Base-by-base conservation (phyloP, 1,140 invertebrate genomes). In the Popillia japonica region DNA sequence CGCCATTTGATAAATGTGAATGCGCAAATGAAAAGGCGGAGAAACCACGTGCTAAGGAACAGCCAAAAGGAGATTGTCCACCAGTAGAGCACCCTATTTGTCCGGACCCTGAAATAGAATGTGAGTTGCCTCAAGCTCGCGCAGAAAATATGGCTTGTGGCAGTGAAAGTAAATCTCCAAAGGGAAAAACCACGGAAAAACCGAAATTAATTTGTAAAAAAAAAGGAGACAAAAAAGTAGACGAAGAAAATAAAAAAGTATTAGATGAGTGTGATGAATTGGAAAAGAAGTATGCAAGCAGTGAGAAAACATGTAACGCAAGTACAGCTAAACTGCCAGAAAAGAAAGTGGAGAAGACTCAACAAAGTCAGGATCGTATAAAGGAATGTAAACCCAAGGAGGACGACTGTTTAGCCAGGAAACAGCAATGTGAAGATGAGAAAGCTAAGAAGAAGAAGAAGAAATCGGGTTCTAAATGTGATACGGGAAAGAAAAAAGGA, bases 71-170 rank as follows among this genome's bases (percentile, higher is more conserved):
- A 9, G 14, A 40, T 8, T 74, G 72, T 48, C 41, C 17, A 76
- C 40, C 10, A 27, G 27, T 55, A 48, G 44, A 76, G 8, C 20
- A 27, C 9, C 17, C 75, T 11, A n/a, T 22, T 55, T 44, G 75
- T 55, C 40, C 22, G 2, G 40, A 76, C 14, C 40, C 44, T 9
- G 75, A 76, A 76, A 42, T 76, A 27, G 23, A 68, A 34, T 68
- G 61, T 14, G 27, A 6, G 7, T 34, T 68, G 14, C 20, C 20
- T 9, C 7, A 68, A 34, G 27, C 8, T 23, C 17, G 11, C 6
- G 0, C 61, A 23, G 61, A 68, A 23, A 14, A 6, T 8, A 23
- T 27, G 9, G 61, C 61, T 23, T 68, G 61, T 22, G 22, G 22
- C 9, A 11, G 22, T 48, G 61, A 68, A 68, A 34, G 27, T 7